Evolutionary conservation across 1,140 invertebrate species (phyloP).

Genomic region (Orchestia grillus): DNA sequence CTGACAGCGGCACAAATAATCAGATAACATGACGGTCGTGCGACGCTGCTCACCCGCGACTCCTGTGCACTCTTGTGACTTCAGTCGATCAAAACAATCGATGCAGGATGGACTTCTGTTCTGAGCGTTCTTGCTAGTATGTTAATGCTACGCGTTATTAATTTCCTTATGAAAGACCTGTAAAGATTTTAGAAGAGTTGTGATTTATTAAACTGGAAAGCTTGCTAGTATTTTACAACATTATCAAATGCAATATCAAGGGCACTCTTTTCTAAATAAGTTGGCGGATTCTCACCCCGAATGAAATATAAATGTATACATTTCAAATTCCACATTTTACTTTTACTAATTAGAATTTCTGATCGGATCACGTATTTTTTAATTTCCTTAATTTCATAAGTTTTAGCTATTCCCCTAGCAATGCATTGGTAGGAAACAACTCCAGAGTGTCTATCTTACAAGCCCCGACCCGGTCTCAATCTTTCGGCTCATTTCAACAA

Average conservation of each 20-base stretch:
- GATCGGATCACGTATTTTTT: too few species aligned
- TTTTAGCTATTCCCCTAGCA: neutral
- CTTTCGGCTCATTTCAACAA: neutral
- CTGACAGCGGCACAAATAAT: constrained; percentile 38
- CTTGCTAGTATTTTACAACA: neutral
- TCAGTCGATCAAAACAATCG: constrained; percentile 51
- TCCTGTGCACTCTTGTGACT: neutral
- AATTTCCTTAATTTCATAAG: too few species aligned
- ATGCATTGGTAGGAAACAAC: too few species aligned
- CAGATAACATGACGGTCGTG: neutral
- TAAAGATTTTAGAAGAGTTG: neutral
- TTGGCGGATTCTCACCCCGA: too few species aligned
- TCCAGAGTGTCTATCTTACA: too few species aligned
- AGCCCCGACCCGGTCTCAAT: neutral
- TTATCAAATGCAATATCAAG: too few species aligned
- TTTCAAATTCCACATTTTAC: too few species aligned
- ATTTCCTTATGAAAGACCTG: neutral
- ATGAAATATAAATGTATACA: too few species aligned
- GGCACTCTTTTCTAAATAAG: too few species aligned
- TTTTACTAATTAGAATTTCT: too few species aligned
- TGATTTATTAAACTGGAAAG: neutral
- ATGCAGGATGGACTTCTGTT: neutral
- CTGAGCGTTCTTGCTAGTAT: neutral
- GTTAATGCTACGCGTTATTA: neutral
- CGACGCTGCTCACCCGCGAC: neutral